Base-by-base conservation (phyloP, 1,140 invertebrate genomes). In the Cataglyphis hispanica region DNA sequence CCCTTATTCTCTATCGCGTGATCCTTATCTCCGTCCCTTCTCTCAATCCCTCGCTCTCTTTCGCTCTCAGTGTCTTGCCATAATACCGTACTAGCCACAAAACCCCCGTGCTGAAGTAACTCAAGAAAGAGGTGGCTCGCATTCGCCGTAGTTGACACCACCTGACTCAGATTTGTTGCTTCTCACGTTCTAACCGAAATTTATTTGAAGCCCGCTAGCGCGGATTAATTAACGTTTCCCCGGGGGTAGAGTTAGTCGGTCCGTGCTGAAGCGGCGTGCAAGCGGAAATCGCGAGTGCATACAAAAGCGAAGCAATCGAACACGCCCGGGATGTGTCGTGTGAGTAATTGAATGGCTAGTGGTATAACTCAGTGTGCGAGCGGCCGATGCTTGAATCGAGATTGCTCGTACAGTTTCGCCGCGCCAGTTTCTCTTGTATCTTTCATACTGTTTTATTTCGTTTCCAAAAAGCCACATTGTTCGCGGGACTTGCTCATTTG, bases 141-240 rank as follows among this genome's bases (percentile, higher is more conserved):
- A 87, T 89, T 91, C 89, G 90, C 90, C 87, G 88, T 87, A 93
- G 93, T 94, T 94, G 93, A 95, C 93, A 94, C 93, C 94, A 94
- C 91, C 94, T 94, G 94, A 95, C 93, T 95, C 94, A 94, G 94
- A 95, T 95, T 95, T 95, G 94, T 95, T 94, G 93, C 94, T 95
- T 94, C 94, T 95, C 94, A 94, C 94, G 93, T 94, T 94, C 93
- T 94, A 94, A 94, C 94, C 94, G 91, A 95, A 94, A 94, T 95
- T 94, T 94, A 95, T 94, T 94, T 94, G 93, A 94, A 93, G 92
- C 90, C 89, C 91, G 91, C 89, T 90, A 89, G 92, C 89, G 91
- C 78, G 91, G 92, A 93, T 94, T 95, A 94, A 94, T 94, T 94
- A 95, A 95, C 93, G 93, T 93, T 72, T 83, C 64, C 56, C 50